Evolutionary conservation across 1,140 invertebrate species (phyloP).

Genomic region (Potamilus streckersoni): DNA sequence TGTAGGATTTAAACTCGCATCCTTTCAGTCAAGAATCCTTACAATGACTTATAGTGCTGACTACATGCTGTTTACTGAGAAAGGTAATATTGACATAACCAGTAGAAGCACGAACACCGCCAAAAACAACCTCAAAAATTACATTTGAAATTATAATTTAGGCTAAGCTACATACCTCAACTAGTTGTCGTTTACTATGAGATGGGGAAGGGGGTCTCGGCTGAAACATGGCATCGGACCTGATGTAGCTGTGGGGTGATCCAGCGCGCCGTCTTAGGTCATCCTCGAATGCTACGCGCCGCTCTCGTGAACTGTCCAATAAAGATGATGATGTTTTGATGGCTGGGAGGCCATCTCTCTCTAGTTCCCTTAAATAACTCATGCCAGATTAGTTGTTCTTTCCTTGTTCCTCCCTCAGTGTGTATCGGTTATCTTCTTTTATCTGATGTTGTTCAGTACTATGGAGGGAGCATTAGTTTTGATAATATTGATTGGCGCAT

Average conservation of each 20-base stretch:
- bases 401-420: neutral
- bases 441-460: no score
- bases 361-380: conserved; percentile 39
- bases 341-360: conserved; percentile 37
- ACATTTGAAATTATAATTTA: neutral
- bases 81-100: conserved; percentile 21
- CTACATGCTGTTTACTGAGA: neutral
- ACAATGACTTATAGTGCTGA: neutral
- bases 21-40: no score
- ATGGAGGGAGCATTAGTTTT: no score
- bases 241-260: conserved; percentile 11
- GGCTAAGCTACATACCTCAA: conserved; percentile 28
- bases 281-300: conserved; percentile 27
- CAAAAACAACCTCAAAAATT: neutral
- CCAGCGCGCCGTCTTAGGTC: conserved; percentile 11
- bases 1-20: neutral
- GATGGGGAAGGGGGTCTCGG: conserved; percentile 38
- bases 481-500: no score
- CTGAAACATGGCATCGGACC: conserved; percentile 24
- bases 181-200: conserved; percentile 15
- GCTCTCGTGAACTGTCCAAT: conserved; percentile 15
- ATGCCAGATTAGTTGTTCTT: conserved; percentile 15
- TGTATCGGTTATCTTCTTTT: no score
- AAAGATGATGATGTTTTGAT: conserved; percentile 23
- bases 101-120: conserved; percentile 15